Conservation (phyloP, 2,888 invertebrate species). For the Melanophora roralis region DNA sequence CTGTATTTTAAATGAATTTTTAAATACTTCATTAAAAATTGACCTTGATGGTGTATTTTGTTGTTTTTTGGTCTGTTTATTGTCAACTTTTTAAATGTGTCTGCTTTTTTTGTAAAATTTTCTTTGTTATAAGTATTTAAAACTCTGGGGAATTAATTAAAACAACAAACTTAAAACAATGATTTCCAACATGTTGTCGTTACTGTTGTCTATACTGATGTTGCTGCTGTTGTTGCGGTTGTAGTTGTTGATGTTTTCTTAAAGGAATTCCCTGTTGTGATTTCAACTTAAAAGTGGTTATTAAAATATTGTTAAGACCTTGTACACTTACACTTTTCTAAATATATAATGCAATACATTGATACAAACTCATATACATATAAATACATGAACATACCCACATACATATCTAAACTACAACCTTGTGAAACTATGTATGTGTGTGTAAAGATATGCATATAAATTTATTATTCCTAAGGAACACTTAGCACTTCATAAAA, state of each 20-base stretch:
- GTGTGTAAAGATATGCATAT: conserved; percentile 1
- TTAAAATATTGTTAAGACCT: conserved; percentile 8
- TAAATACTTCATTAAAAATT: conserved; percentile 19
- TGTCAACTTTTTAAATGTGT: no score
- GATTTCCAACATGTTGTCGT: conserved; percentile 10
- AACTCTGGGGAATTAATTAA: conserved; percentile 51
- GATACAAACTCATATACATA: background rate
- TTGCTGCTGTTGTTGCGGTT: background rate
- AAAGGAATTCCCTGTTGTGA: conserved; percentile 48
- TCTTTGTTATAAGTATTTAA: conserved; percentile 30
- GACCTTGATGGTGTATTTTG: conserved; percentile 41
- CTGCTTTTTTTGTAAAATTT: conserved; percentile 9
- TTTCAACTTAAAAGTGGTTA: conserved; percentile 42
- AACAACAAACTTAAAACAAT: conserved; percentile 54
- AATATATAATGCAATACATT: no score
- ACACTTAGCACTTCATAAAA: conserved; percentile 63
- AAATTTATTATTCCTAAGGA: conserved; percentile 61
- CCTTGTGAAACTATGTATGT: background rate
- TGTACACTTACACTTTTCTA: background rate
- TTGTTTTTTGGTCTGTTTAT: background rate
- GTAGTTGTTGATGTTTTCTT: conserved; percentile 10
- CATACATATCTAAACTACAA: background rate
- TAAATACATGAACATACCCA: background rate
- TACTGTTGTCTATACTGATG: background rate
- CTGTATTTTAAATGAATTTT: background rate